Evolutionary conservation across 1,140 invertebrate genomes (phyloP).

Genomic region (Pachypsylla venusta): DNA sequence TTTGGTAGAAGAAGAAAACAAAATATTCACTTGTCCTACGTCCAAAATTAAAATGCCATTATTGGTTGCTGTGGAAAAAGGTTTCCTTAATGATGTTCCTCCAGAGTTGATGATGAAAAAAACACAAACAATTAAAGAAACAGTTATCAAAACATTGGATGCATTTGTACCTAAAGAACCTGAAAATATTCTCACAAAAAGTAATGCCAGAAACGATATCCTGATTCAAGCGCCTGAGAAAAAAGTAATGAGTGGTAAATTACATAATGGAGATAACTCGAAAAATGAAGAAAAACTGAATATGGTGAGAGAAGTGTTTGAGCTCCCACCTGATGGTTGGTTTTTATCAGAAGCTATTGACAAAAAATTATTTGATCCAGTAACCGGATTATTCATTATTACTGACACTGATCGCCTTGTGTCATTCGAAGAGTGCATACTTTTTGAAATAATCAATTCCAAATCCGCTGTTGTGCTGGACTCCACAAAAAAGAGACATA

Average conservation of each 20-base stretch:
- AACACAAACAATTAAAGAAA: conserved; percentile 29
- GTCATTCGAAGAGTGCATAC: conserved; percentile 74
- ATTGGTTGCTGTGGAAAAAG: conserved; percentile 63
- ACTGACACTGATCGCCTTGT: conserved; percentile 70
- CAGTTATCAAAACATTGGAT: conserved; percentile 15
- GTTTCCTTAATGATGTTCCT: conserved; percentile 32
- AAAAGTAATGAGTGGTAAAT: conserved; percentile 11
- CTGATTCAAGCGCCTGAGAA: conserved; percentile 1
- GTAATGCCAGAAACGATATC: neutral
- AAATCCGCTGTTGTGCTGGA: conserved; percentile 64
- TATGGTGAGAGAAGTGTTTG: conserved; percentile 41
- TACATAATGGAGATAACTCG: conserved; percentile 24
- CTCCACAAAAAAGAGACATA: conserved; percentile 46
- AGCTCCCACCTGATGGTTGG: conserved; percentile 71
- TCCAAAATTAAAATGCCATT: conserved; percentile 59
- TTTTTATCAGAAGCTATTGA: conserved; percentile 57
- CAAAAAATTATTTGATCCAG: conserved; percentile 59
- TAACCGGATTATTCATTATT: conserved; percentile 68
- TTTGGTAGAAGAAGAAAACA: conserved; percentile 58
- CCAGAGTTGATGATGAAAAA: conserved; percentile 25
- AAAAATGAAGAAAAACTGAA: conserved; percentile 23
- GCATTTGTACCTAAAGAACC: conserved; percentile 10
- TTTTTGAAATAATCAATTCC: conserved; percentile 68
- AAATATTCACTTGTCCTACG: conserved; percentile 63
- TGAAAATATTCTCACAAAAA: neutral